phyloP scores from a whole-genome alignment of 1,140 invertebrate species.

The Drosophila watanabei region DNA sequence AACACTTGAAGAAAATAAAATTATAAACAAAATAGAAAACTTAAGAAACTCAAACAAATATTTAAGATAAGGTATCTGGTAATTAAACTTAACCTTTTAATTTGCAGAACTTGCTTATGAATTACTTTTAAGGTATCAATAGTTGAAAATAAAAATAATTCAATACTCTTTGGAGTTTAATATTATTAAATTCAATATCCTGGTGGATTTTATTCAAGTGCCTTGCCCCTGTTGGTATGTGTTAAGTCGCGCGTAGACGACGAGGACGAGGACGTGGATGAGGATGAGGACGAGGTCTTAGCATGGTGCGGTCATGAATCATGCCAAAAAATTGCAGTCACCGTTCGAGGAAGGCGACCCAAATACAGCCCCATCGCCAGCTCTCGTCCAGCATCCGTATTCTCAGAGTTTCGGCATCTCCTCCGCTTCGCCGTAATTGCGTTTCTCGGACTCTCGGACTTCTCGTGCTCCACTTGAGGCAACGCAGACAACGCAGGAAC shows the following conservation, averaged over 20 bases:
- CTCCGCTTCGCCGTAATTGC: slow-evolving; percentile 7
- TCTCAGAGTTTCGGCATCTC: slow-evolving; percentile 7
- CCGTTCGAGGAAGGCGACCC: slow-evolving; percentile 62
- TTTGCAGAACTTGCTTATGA: not conserved
- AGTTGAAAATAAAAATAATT: not conserved
- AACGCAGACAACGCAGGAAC: slow-evolving; percentile 30
- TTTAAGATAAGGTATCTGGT: too few relatives aligned
- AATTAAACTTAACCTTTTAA: not conserved
- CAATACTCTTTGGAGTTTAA: not conserved
- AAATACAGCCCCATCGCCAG: slow-evolving; percentile 40
- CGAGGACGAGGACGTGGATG: not conserved
- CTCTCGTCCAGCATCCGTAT: not conserved
- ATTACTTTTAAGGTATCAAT: not conserved
- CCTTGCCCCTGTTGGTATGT: slow-evolving; percentile 53
- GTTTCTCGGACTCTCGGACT: slow-evolving; percentile 1
- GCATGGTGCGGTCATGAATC: slow-evolving; percentile 72
- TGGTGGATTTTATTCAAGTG: slow-evolving; percentile 8
- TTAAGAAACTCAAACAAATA: not conserved
- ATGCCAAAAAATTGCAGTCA: slow-evolving; percentile 75
- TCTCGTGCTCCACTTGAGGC: slow-evolving; percentile 48
- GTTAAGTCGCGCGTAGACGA: slow-evolving; percentile 70
- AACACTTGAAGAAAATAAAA: not conserved
- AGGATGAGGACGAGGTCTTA: slow-evolving; percentile 37
- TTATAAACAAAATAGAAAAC: not conserved
- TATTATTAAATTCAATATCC: not conserved